Percentiles rank a stretch among this genome's conserved stretches.
Evolutionary conservation across 2,888 invertebrate species (phyloP).

Genomic region (Axea sp.): DNA sequence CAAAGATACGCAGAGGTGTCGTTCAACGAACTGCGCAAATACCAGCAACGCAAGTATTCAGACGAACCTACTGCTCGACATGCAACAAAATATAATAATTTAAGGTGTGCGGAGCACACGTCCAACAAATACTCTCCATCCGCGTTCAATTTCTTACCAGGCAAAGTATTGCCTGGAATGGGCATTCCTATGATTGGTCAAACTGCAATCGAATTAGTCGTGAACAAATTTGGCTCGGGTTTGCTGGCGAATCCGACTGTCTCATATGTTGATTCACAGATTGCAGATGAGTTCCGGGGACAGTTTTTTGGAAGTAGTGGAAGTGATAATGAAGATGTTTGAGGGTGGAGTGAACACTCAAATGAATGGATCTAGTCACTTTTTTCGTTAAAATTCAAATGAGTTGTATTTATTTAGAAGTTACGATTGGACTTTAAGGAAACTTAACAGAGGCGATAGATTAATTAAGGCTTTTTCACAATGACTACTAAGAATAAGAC

Average conservation of each 20-base stretch:
- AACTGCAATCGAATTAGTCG: constrained; percentile 74
- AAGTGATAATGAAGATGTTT: constrained; percentile 74
- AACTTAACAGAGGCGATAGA: neutral
- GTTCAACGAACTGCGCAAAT: constrained; percentile 63
- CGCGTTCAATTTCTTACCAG: constrained; percentile 66
- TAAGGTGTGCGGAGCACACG: constrained; percentile 72
- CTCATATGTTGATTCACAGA: constrained; percentile 66
- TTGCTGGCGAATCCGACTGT: constrained; percentile 63
- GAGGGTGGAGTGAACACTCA: constrained; percentile 19
- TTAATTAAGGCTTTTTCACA: neutral
- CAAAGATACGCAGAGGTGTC: constrained; percentile 73
- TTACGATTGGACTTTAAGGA: neutral
- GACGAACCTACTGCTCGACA: constrained; percentile 60
- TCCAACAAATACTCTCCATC: constrained; percentile 63
- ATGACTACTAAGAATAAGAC: neutral
- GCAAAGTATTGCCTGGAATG: constrained; percentile 71
- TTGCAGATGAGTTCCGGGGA: constrained; percentile 71
- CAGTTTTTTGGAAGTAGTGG: constrained; percentile 72
- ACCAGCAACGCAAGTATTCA: constrained; percentile 15
- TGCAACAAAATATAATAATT: constrained; percentile 72
- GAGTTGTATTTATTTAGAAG: neutral
- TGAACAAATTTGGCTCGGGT: constrained; percentile 69
- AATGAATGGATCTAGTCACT: constrained; percentile 9
- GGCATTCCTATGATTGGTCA: constrained; percentile 76
- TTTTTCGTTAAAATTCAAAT: neutral